Evolutionary conservation across 2,113 vertebrate genomes (phyloP), one percentile per base, ranked within the genome.

Genomic region (Struthio camelus): DNA sequence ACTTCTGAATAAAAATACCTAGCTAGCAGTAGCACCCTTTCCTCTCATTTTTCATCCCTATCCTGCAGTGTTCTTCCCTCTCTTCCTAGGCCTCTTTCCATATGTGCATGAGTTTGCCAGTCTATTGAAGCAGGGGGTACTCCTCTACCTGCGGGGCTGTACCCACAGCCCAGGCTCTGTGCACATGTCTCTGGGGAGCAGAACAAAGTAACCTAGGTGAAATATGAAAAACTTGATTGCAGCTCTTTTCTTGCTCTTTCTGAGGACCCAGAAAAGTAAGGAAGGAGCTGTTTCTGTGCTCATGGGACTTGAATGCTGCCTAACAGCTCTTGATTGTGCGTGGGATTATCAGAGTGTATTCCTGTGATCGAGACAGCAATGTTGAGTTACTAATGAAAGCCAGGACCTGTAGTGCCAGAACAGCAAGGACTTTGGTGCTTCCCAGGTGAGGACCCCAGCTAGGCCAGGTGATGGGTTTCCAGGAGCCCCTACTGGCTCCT

Each of bases 1-100:
- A 79, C 44, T 44, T 87, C 48, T 89, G 36, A 77, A 66, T 76
- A 10, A 93, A 92, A 70, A 82, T 80, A 44, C 27, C 76, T 53
- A 51, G 70, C 65, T 77, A 94, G 80, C 61, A 90, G 59, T 71
- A 82, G 54, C 76, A 85, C 58, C 38, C 50, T 66, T 94, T 96
- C 40, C 20, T 50, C 7, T 71, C 46, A 30, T 82, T 96, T 88
- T 34, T 79, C 25, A 78, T 78, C 48, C 61, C 32, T 56, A 34
- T 71, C 19, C 89, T 95, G 56, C 48, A 48, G 40, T 54, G 75
- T 87, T 84, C 72, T 79, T 84, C 28, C 11, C 69, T 71, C 64
- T 88, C 70, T 85, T 89, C 83, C 38, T 40, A 61, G 54, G 15
- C 30, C 15, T 87, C 75, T 80, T 80, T 54, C 66, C 58, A n/a